Conservation (phyloP, 2,888 invertebrate species). For the Aphodius granarius region DNA sequence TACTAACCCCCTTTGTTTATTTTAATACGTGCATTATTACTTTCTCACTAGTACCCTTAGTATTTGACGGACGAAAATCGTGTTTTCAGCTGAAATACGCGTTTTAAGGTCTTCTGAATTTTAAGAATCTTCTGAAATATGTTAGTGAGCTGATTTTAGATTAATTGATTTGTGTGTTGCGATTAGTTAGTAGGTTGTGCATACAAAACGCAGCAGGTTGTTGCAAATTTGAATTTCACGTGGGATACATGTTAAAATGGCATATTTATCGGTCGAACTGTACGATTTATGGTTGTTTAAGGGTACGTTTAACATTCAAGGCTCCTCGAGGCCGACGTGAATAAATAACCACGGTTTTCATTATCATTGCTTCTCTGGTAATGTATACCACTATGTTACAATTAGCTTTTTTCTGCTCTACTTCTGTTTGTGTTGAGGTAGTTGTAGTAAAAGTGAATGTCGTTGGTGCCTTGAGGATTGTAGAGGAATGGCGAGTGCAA, state of each 20-base stretch:
- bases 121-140: too few species aligned
- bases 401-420: conserved; percentile 23
- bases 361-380: not conserved
- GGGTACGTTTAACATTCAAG: not conserved
- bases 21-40: too few species aligned
- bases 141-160: too few species aligned
- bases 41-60: too few species aligned
- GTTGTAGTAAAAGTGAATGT: conserved; percentile 26
- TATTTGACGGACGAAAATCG: too few species aligned
- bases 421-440: not conserved
- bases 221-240: not conserved
- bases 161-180: not conserved
- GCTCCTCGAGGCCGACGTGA: not conserved
- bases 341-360: not conserved
- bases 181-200: not conserved
- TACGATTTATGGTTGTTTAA: not conserved
- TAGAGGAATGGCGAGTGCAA: conserved; percentile 26
- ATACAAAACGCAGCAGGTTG: not conserved
- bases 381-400: conserved; percentile 12
- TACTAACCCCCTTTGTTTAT: not conserved
- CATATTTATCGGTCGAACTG: not conserved
- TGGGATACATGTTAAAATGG: not conserved
- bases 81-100: too few species aligned
- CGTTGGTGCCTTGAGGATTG: conserved; percentile 20
- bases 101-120: too few species aligned